Evolutionary conservation across 2,113 vertebrate species (phyloP).

Genomic region (Chaenogobius annularis): DNA sequence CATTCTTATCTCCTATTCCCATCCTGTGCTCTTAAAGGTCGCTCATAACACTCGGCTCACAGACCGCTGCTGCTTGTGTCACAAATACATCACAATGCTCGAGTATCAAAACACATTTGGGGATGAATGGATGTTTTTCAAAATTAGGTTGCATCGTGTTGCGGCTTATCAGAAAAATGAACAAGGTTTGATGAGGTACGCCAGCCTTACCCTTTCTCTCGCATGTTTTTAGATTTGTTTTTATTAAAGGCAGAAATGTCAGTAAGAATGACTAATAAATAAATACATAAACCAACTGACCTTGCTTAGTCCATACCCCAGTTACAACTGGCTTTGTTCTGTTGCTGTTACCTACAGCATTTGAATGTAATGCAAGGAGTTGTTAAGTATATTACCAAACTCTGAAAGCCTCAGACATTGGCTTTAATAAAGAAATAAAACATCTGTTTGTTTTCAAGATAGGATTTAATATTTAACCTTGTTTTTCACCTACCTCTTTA

Average conservation of each 20-base stretch:
- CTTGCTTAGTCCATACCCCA: neutral
- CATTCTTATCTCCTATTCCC: constrained; percentile 27
- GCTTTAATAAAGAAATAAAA: neutral
- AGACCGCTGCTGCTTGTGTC: constrained; percentile 9
- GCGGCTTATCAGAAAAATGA: constrained; percentile 3
- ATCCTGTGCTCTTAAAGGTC: constrained; percentile 6
- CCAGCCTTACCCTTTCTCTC: neutral
- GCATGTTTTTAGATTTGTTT: neutral
- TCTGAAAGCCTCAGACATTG: neutral
- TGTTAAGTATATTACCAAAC: constrained; percentile 2
- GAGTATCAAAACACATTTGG: constrained; percentile 3
- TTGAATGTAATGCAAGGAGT: neutral
- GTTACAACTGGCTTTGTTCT: constrained; percentile 1
- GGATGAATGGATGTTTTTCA: constrained; percentile 5
- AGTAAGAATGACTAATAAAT: constrained; percentile 2
- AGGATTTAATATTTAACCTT: constrained; percentile 20
- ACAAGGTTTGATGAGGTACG: constrained; percentile 7
- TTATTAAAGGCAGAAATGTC: constrained; percentile 7
- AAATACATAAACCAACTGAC: neutral
- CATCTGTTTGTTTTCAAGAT: constrained; percentile 6
- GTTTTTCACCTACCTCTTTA: constrained; percentile 20
- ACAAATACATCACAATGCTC: neutral
- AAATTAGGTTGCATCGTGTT: constrained; percentile 1
- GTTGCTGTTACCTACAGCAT: neutral
- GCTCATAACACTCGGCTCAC: neutral